A percentile compares a stretch with the other conserved stretches of the same genome.
These are phyloP conservation scores for Aldabrachelys gigantea DNA, from an alignment of 2,113 vertebrate species.

Conservation along the genomic window DNA sequence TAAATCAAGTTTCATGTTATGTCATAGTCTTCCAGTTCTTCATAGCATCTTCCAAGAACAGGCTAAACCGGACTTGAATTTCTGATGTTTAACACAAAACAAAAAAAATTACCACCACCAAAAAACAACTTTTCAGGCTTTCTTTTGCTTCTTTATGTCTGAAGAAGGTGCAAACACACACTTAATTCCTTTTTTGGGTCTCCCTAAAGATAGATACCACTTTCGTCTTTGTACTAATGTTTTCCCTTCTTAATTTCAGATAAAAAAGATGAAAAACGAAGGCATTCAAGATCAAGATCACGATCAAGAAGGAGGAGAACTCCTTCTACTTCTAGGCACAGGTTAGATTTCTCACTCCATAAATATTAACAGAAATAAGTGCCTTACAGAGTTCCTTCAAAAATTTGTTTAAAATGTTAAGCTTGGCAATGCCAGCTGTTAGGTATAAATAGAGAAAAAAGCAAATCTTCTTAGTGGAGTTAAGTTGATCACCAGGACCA, in stretches of 20 bases:
- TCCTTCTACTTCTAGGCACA: slow-evolving; percentile 93
- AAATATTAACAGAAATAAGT: rapidly evolving
- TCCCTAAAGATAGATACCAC: background rate
- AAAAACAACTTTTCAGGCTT: background rate
- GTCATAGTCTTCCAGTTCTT: rapidly evolving
- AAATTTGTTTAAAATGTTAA: background rate
- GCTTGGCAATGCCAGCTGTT: rapidly evolving
- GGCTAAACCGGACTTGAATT: rapidly evolving
- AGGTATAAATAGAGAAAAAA: background rate
- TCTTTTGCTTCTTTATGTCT: background rate
- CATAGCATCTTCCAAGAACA: background rate
- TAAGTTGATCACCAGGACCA: background rate
- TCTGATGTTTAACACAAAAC: background rate
- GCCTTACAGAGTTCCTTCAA: background rate
- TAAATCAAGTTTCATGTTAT: rapidly evolving
- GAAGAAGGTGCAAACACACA: rapidly evolving
- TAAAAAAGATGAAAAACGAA: slow-evolving; percentile 97
- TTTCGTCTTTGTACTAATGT: rapidly evolving
- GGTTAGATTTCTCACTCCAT: slow-evolving; percentile 74
- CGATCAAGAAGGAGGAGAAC: slow-evolving; percentile 92
- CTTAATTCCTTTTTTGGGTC: background rate
- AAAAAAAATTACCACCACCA: background rate
- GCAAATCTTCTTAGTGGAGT: background rate
- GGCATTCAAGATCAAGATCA: slow-evolving; percentile 92
- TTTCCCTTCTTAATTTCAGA: slow-evolving; percentile 75